Evolutionary conservation across 2,797 vertebrate species (phyloP), one percentile per base, ranked within the genome.

Genomic region (Delichon dasypus): DNA sequence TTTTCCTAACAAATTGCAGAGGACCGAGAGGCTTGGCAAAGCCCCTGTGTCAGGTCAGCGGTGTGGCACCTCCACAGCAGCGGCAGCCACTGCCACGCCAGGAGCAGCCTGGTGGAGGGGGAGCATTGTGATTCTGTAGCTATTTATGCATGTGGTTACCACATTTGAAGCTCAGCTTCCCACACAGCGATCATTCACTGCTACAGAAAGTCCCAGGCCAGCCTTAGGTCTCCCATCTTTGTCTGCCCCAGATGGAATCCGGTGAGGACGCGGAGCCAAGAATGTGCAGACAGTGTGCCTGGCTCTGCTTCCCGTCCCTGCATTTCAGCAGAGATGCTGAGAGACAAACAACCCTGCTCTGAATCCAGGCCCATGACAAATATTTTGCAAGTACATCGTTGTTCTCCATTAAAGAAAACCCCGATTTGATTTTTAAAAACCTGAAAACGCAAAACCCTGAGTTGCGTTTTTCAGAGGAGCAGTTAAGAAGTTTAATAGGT

Each of bases 121-220:
- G 40, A 93, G 85, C 65, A 58, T 5, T n/a, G 70, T 19, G 76
- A 94, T 91, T 85, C 75, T 42, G 62, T 3, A 80, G 58, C 89
- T 89, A 68, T 94, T 95, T 80, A 34, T 78, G 93, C 95, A 96
- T 86, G 93, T 95, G 95, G 88, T 93, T 91, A 34, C 85, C 95
- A 95, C 68, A 89, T 94, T 94, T 55, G 85, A 89, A 85, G 82
- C 90, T 94, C 89, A 73, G 85, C 88, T 92, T 95, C 94, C 92
- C 95, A 93, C 94, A 90, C 40, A 81, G 70, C 4, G 0, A 88
- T 93, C 88, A 27, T 18, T 88, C 90, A 32, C 47, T 38, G 89
- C 91, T 91, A 6, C 87, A 77, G 20, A 83, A 78, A 95, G 94
- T 93, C 93, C 57, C 91, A 94, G 32, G 13, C 75, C 82, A 84